phyloP scores from a whole-genome alignment of 2,797 vertebrate species.

The Ciconia nigra region DNA sequence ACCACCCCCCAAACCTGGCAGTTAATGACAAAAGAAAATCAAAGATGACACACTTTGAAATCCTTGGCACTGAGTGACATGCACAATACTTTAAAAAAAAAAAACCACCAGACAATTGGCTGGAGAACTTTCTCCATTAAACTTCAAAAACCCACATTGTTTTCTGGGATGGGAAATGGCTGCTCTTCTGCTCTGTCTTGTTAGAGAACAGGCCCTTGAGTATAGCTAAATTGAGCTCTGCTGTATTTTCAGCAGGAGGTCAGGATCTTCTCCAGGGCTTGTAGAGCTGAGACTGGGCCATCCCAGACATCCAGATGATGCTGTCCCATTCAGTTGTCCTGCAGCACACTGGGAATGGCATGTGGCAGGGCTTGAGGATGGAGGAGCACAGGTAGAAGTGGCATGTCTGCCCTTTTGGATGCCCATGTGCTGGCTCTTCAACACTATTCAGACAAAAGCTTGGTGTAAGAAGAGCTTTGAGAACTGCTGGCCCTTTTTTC shows the following conservation, averaged over 20 bases:
- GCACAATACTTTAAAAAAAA: neutral
- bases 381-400: neutral
- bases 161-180: neutral
- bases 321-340: neutral
- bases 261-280: neutral
- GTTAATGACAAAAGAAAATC: neutral
- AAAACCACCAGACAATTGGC: neutral
- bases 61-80: neutral
- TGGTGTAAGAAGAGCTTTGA: neutral
- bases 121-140: neutral
- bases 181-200: neutral
- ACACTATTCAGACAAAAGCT: neutral
- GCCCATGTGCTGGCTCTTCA: neutral
- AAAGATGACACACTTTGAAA: neutral
- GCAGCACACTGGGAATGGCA: neutral
- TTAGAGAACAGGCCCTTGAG: neutral
- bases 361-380: neutral
- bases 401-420: neutral
- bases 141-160: rapidly evolving
- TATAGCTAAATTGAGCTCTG: neutral
- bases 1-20: neutral
- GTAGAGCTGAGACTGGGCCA: neutral
- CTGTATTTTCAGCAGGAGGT: neutral
- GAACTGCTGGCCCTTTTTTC: neutral
- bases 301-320: neutral